Evolutionary conservation across 2,113 vertebrate species (phyloP), one percentile per base, ranked within the genome.

Genomic region (Lepus americanus): DNA sequence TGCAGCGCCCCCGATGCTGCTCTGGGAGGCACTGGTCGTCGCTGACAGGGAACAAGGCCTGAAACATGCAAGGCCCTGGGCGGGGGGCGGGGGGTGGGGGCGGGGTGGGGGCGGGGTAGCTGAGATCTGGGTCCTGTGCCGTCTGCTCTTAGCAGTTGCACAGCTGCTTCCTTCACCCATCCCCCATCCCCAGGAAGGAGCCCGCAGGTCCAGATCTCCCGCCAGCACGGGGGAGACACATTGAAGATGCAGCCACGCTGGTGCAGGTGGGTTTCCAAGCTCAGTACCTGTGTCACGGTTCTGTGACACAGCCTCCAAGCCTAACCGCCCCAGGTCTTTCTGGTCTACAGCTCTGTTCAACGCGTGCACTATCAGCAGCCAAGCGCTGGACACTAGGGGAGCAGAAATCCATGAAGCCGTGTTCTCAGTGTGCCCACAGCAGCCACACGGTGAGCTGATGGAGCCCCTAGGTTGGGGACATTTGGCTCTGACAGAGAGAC

Each of bases 91-190:
- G 8, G 9, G 44, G 39, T 31, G 11, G 49, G 29, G 81, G 53
- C 0, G 1, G 22, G 7, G 9, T 31, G 11, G 49, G 29, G 78
- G 44, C 0, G 1, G 23, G 8, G 7, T 13, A 12, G 53, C 17
- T 27, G 61, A 93, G 73, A 22, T 3, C 33, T 8, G 64, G 39
- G 29, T 27, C 61, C 67, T 76, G 44, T 2, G 0, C 73, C 29
- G 0, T 55, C 55, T 36, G 53, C 33, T 66, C 55, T 33, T 73
- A 17, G 44, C 10, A 36, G 20, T 29, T 49, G 61, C 49, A 51
- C 0, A 0, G 9, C 63, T 55, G 29, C 5, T 44, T 64, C 27
- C 4, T n/a, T 25, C 4, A 1, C 1, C 3, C 5, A 1, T 5
- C 2, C 7, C 20, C 6, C 16, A 14, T 20, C 67, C 90, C n/a